Base-by-base conservation (phyloP, 2,888 invertebrate species). In the Phoronis australis region DNA sequence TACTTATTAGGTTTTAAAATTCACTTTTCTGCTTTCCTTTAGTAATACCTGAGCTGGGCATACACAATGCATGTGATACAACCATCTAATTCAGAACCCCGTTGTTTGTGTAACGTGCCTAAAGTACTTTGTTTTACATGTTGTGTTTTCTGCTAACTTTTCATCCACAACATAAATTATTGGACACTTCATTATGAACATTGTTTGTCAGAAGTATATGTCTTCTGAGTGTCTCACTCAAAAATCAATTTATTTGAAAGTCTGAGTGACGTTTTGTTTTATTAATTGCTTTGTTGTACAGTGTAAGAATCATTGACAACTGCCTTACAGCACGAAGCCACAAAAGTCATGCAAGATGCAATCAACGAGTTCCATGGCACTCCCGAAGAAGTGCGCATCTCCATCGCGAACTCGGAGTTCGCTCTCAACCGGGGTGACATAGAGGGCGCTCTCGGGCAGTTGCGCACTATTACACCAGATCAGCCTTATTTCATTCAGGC, bases 381-480 rank as follows among this genome's bases (percentile, higher is more conserved):
- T 0, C 81, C 87, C 0, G 92, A 95, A 73, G 92, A 92, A 77
- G 86, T 88, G 1, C 83, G 91, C 27, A 80, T 96, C 22, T 80
- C 87, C 1, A 85, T 97, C 40, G 86, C 90, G 2, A 87, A 88
- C 68, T 90, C 94, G 0, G 91, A 95, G 56, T 77, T 94, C 46
- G 84, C 87, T 12, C 74, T 95, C 15, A 83, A 84, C 46, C 85
- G 88, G 68, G 88, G 87, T 3, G 90, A 95, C 65, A 76, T 87
- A 1, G 87, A 89, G 61, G 84, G 83, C 59, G 92, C 95, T 0
- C 82, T 97, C 42, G 84, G 85, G 47, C 82, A 89, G 51, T 80
- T 97, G 1, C 83, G 84, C 45, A 84, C 85, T 63, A 85, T 96
- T 22, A 82, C 83, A 59, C 84, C 90, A 5, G 85, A 86, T 4